Percentiles rank a stretch among this genome's conserved stretches.
These are phyloP conservation scores for Candidula unifasciata DNA, from an alignment of 2,888 invertebrate species.

Conservation along the genomic window DNA sequence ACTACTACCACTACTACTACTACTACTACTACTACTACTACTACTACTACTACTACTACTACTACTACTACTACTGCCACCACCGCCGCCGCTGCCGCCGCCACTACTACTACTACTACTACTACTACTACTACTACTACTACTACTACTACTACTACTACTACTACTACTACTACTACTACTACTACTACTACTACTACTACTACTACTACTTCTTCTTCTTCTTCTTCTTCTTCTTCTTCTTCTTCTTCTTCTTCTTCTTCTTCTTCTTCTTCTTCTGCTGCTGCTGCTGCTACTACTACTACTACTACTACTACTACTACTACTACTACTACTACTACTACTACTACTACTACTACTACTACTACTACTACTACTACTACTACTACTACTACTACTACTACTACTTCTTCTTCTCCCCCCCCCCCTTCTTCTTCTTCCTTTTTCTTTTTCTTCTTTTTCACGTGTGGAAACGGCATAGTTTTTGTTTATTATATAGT, in stretches of 20 bases:
- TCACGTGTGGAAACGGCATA: no score
- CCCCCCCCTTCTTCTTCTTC: no score
- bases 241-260: not conserved
- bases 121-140: not conserved
- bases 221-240: not conserved
- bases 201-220: not conserved
- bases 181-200: not conserved
- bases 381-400: slow-evolving; percentile 8
- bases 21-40: not conserved
- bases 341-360: not conserved
- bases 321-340: not conserved
- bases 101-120: not conserved
- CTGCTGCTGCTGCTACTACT: not conserved
- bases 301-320: not conserved
- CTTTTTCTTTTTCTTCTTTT: no score
- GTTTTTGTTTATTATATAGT: no score
- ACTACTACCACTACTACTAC: not conserved
- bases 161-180: not conserved
- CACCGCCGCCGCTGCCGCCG: not conserved
- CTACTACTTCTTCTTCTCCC: not conserved
- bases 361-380: slow-evolving; percentile 8
- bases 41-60: not conserved
- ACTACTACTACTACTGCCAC: not conserved
- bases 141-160: not conserved
- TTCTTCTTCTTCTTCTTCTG: not conserved